A percentile compares a stretch with the other conserved stretches of the same genome.
Conservation (phyloP, 2,797 vertebrate species). For the Erithacus rubecula region DNA sequence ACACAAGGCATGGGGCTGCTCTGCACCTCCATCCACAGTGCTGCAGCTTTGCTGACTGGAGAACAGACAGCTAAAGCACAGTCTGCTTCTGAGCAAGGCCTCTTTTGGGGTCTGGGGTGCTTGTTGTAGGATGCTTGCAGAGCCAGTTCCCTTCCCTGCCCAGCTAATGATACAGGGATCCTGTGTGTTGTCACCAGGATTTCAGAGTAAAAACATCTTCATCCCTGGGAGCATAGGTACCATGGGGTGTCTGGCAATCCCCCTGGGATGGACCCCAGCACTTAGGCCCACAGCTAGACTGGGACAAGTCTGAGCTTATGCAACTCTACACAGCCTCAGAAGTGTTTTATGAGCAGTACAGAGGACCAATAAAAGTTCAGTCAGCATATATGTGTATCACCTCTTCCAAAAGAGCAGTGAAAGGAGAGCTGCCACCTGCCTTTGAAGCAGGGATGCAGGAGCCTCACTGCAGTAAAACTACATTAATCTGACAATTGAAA, state of each 20-base stretch:
- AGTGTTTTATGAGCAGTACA: not conserved
- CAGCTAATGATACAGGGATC: not conserved
- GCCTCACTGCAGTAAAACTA: not conserved
- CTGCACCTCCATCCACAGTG: not conserved
- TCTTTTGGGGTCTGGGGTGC: not conserved
- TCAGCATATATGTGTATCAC: accelerated
- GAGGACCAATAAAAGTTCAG: not conserved
- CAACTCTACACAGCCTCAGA: not conserved
- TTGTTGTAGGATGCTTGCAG: not conserved
- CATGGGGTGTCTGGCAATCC: not conserved
- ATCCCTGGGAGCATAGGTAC: accelerated
- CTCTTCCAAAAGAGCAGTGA: not conserved
- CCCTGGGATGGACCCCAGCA: not conserved
- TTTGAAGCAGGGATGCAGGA: not conserved
- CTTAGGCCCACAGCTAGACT: not conserved
- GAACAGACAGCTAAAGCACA: not conserved
- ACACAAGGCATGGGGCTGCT: not conserved
- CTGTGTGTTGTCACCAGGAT: not conserved
- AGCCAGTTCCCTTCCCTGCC: not conserved
- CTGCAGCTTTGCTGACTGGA: not conserved
- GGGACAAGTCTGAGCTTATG: not conserved
- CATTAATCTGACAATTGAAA: not conserved
- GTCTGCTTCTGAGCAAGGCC: not conserved
- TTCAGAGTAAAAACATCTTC: not conserved
- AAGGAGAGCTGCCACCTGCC: not conserved